Conservation (phyloP, 2,113 vertebrate species). For the Archilochus colubris region DNA sequence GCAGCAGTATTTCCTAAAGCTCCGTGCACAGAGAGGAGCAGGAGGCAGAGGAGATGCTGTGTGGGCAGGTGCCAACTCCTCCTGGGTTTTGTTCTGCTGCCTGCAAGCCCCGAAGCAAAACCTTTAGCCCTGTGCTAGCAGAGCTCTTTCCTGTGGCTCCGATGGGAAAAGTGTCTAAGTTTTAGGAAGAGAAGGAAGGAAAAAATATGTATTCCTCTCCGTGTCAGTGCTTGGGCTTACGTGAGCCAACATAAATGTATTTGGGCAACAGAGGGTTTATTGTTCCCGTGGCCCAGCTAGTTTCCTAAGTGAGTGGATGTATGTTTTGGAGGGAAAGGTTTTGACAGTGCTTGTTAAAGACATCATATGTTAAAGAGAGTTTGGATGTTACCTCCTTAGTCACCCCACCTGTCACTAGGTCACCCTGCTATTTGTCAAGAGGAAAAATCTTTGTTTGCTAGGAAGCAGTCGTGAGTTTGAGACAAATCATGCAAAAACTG, state of each 20-base stretch:
- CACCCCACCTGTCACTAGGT: neutral
- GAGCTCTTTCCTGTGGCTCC: neutral
- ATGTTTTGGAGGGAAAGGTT: neutral
- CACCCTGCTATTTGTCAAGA: neutral
- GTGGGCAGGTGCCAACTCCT: neutral
- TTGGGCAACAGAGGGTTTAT: neutral
- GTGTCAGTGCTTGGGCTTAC: neutral
- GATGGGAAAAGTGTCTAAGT: neutral
- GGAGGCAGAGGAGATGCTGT: neutral
- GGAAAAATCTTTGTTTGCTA: neutral
- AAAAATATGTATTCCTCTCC: neutral
- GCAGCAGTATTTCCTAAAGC: neutral
- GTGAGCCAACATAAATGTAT: neutral
- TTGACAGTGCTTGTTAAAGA: conserved; percentile 2
- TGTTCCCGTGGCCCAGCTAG: neutral
- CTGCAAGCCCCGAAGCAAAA: neutral
- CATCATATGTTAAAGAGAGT: neutral
- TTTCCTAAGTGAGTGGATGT: neutral
- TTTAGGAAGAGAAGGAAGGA: neutral
- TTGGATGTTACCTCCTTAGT: neutral
- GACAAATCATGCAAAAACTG: neutral
- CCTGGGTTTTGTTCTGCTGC: neutral
- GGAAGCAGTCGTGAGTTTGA: neutral
- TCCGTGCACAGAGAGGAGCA: fast-evolving
- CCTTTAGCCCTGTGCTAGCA: neutral